Percentiles rank a stretch among this genome's conserved stretches.
These are phyloP conservation scores for Graphium colonna DNA, from an alignment of 2,888 invertebrate species.

Conservation along the genomic window DNA sequence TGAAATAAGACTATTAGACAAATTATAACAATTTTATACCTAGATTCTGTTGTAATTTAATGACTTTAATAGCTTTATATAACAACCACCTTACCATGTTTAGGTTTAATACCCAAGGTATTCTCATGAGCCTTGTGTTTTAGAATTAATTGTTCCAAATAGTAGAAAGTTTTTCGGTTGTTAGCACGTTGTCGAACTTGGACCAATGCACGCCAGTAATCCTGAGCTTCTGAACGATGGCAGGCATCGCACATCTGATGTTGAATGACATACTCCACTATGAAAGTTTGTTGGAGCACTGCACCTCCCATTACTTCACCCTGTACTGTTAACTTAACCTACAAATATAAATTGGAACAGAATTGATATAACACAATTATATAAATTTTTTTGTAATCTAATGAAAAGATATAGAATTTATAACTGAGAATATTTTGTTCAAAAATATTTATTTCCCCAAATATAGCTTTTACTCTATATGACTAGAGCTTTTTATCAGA, in stretches of 20 bases:
- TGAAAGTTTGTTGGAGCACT: slow-evolving; percentile 95
- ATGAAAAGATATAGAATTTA: no score
- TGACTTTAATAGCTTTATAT: no score
- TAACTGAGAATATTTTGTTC: no score
- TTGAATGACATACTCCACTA: slow-evolving; percentile 94
- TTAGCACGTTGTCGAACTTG: slow-evolving; percentile 93
- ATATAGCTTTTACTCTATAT: no score
- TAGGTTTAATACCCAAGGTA: slow-evolving; percentile 92
- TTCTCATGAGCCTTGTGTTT: slow-evolving; percentile 96
- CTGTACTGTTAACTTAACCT: slow-evolving; percentile 95
- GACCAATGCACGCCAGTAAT: slow-evolving; percentile 96
- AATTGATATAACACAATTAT: no score
- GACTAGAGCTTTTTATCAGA: no score
- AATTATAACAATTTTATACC: no score
- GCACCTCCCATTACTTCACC: slow-evolving; percentile 96
- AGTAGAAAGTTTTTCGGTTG: slow-evolving; percentile 98
- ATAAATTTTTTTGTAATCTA: no score
- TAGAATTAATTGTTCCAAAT: slow-evolving; percentile 97
- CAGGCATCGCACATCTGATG: slow-evolving; percentile 99
- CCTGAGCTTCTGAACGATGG: slow-evolving; percentile 97
- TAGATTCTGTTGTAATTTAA: no score
- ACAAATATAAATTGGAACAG: slow-evolving; percentile 23
- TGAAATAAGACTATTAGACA: no score
- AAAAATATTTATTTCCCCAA: no score
- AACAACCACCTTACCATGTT: slow-evolving; percentile 86